These are phyloP conservation scores for Gopherus flavomarginatus DNA, from an alignment of 2,113 vertebrate species.

Conservation along the genomic window DNA sequence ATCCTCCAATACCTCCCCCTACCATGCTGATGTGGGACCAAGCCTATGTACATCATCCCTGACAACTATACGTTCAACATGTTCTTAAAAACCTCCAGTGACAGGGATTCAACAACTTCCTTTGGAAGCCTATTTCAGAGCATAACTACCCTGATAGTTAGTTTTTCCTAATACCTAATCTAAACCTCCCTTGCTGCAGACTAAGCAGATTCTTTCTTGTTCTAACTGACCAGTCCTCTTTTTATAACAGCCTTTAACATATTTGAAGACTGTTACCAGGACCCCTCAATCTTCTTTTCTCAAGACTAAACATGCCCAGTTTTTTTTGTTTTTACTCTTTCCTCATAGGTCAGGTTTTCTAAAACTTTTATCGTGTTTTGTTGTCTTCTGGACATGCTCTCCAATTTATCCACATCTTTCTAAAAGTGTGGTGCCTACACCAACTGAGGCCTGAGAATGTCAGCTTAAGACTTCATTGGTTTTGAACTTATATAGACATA, in stretches of 20 bases:
- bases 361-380: not conserved
- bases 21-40: not conserved
- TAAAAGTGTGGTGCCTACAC: not conserved
- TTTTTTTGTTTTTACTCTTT: not conserved
- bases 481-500: not conserved
- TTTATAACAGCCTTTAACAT: not conserved
- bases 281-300: not conserved
- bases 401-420: not conserved
- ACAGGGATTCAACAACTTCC: not conserved
- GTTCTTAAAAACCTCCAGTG: not conserved
- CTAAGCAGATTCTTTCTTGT: not conserved
- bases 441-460: not conserved
- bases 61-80: not conserved
- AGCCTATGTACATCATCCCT: not conserved
- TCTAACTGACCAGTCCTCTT: not conserved
- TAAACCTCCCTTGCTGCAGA: not conserved
- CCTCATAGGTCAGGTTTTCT: not conserved
- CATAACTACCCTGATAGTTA: no score
- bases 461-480: not conserved
- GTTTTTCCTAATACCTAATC: not conserved
- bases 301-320: not conserved
- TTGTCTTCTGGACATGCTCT: not conserved
- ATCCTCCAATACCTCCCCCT: not conserved
- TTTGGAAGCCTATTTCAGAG: not conserved
- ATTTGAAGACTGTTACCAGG: not conserved